Evolutionary conservation across 2,797 vertebrate genomes (phyloP).

Genomic region (Heteromormyrus szaboi): DNA sequence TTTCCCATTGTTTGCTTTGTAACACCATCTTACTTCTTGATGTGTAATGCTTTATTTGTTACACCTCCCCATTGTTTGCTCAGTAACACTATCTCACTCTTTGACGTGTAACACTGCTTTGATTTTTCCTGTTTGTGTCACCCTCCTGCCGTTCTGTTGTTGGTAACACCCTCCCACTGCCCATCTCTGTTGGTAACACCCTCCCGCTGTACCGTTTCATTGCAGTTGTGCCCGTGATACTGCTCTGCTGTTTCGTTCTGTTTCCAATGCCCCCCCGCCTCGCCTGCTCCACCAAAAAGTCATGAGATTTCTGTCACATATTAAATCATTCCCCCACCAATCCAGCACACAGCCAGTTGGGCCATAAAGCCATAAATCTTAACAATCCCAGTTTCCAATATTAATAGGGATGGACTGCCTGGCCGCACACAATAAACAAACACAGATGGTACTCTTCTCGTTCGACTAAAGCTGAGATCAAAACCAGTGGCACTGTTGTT

Average conservation of each 20-base stretch:
- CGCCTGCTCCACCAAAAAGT: constrained; percentile 34
- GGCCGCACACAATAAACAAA: constrained; percentile 40
- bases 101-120: background rate
- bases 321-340: background rate
- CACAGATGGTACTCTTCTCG: constrained; percentile 29
- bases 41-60: background rate
- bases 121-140: background rate
- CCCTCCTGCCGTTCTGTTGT: background rate
- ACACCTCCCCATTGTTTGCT: background rate
- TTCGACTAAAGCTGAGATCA: constrained; percentile 27
- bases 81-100: background rate
- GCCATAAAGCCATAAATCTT: constrained; percentile 37
- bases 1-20: background rate
- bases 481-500: constrained; percentile 25
- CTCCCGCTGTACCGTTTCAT: background rate
- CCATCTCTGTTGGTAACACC: background rate
- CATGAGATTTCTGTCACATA: constrained; percentile 16
- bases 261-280: background rate
- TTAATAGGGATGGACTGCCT: constrained; percentile 40
- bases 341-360: constrained; percentile 33
- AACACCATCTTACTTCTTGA: background rate
- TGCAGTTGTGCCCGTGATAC: background rate
- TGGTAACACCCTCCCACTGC: background rate
- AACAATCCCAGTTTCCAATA: constrained; percentile 40
- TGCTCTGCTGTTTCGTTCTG: background rate